These are phyloP conservation scores for Cirrhinus mrigala DNA, from an alignment of 2,797 vertebrate genomes.

Conservation along the genomic window DNA sequence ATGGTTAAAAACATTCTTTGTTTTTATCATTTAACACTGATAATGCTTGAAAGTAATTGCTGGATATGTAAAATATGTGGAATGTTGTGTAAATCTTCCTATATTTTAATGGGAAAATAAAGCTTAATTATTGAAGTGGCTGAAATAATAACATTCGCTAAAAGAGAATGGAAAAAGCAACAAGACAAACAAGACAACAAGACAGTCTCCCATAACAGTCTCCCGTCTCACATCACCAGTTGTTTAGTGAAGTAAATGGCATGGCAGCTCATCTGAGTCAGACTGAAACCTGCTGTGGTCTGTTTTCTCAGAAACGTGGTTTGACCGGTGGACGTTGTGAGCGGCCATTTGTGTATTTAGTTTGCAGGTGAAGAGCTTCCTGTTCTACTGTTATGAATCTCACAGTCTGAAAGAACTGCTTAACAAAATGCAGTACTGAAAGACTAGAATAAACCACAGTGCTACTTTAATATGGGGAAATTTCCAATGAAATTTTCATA, in stretches of 20 bases:
- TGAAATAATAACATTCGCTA: not conserved
- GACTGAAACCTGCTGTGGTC: not conserved
- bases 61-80: not conserved
- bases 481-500: not conserved
- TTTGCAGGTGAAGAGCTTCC: too few relatives aligned
- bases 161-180: not conserved
- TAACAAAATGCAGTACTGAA: too few relatives aligned
- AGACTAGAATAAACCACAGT: too few relatives aligned
- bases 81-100: not conserved
- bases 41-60: not conserved
- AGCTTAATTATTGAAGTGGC: not conserved
- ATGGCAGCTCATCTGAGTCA: not conserved
- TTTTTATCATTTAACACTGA: not conserved
- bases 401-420: too few relatives aligned
- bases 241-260: not conserved
- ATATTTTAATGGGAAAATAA: not conserved
- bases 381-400: too few relatives aligned
- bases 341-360: too few relatives aligned
- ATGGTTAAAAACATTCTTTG: not conserved
- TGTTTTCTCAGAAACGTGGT: too few relatives aligned
- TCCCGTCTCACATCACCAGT: not conserved
- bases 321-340: too few relatives aligned
- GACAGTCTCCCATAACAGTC: too few relatives aligned
- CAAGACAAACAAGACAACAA: too few relatives aligned
- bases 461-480: too few relatives aligned